Evolutionary conservation across 2,797 vertebrate genomes (phyloP), one percentile per base, ranked within the genome.

Genomic region (Myripristis murdjan): DNA sequence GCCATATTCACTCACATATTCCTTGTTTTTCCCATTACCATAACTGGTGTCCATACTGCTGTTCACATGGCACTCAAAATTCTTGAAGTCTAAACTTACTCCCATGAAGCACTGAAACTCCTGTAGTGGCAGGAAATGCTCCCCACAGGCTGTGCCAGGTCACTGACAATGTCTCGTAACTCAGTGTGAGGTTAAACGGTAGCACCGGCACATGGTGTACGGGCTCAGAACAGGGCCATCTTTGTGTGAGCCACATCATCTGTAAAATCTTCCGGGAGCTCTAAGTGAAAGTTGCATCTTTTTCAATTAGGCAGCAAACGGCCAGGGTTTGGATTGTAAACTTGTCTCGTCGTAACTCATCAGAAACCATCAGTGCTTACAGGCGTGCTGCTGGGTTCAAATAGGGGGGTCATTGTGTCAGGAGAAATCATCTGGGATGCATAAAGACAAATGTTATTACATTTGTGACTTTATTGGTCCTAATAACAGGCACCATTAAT

Each of bases 221-320:
- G 18, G 16, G 43, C 5, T 56, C 72, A 37, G 43, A 76, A 88
- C 81, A 82, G 71, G 22, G 15, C 44, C n/a, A 33, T 82, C 89
- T 89, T 91, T 93, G 89, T 91, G 61, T 64, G 14, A 51, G 55
- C 67, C 67, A 75, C 62, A 79, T 56, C 75, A 88, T 70, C 58
- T 85, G 87, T 89, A 67, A 88, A 86, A 83, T 75, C 85, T 75
- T 82, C 69, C 16, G 77, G 76, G 75, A 83, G 62, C 47, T 24
- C 18, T 64, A 65, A 82, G 80, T 85, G 58, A 87, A 78, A 54
- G 74, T 78, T 63, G 67, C 55, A 72, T 74, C 56, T 66, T 85
- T 91, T 86, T 92, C 82, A 84, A 86, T 87, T 84, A 88, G 78
- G 73, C 79, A 60, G 76, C 23, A 87, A 86, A 85, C 24, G 51